Conservation (phyloP, 1,140 invertebrate genomes). For the Penaeus indicus region DNA sequence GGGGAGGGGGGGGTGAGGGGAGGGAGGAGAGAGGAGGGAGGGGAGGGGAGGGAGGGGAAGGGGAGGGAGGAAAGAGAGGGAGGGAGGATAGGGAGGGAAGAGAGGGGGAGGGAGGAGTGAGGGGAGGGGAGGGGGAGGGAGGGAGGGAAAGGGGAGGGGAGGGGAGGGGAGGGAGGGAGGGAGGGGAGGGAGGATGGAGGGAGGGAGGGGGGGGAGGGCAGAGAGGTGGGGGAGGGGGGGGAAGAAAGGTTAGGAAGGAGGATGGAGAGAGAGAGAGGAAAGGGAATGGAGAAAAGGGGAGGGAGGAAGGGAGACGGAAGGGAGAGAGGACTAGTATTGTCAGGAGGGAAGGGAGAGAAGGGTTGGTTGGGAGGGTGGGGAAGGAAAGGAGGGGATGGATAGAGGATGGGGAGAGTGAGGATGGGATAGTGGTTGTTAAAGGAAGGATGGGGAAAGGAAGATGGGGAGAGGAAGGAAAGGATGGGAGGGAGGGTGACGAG, state of each 20-base stretch:
- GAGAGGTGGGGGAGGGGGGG: constrained; percentile 1
- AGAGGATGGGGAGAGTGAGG: not conserved
- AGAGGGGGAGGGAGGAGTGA: not conserved
- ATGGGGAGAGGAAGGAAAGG: too few species aligned
- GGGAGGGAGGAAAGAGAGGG: not conserved
- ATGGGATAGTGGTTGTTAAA: too few species aligned
- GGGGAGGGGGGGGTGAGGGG: not conserved
- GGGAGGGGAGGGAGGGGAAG: not conserved
- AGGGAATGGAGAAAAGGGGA: too few species aligned
- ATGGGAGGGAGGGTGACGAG: too few species aligned
- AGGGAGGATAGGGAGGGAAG: not conserved
- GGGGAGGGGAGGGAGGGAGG: too few species aligned
- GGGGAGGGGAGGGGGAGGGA: not conserved
- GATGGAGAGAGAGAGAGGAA: too few species aligned
- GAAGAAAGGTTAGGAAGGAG: not conserved
- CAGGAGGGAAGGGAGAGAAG: too few species aligned
- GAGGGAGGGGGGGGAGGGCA: too few species aligned
- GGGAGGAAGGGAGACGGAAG: too few species aligned
- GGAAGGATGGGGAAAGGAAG: too few species aligned
- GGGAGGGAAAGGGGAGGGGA: not conserved
- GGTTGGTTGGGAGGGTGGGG: not conserved
- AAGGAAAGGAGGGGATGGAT: too few species aligned
- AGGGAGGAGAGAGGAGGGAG: not conserved
- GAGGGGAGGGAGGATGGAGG: not conserved
- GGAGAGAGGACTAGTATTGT: too few species aligned